Base-by-base conservation (phyloP, 2,888 invertebrate genomes). In the Cephalotes varians region DNA sequence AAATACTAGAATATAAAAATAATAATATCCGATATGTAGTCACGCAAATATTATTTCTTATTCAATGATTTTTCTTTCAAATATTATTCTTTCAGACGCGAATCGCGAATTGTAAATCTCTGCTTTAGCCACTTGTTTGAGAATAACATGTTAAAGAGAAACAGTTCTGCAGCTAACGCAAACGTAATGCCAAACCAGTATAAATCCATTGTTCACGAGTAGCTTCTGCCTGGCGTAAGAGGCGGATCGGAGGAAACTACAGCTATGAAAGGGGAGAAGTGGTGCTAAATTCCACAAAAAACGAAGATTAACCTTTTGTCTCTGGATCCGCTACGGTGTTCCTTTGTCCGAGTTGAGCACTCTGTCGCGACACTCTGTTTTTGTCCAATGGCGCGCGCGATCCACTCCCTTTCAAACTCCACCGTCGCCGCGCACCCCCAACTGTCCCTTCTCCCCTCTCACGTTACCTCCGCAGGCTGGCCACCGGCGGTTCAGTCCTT, bases 301-400 rank as follows among this genome's bases (percentile, higher is more conserved):
- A 91, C 85, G 90, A 93, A 93, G 93, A 94, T 94, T 94, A 94
- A 93, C 93, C 94, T 93, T 94, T 94, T 94, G 93, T 94, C 93
- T 90, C 90, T 85, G 88, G 90, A 74, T 18, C 88, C 90, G 87
- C 90, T 90, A 91, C 89, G 91, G 92, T 90, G 89, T 88, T 90
- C 93, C 92, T 94, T 94, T 94, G 92, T 93, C 90, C 90, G 86
- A 91, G 91, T 92, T 91, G 93, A 93, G 92, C 92, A 92, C 92
- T 93, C 92, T 92, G 92, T 93, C 92, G 93, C 92, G 92, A 93
- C 94, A 93, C 94, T 91, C 92, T 92, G 93, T 92, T 94, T 94
- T 93, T 93, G 92, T 92, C 90, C 87, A 83, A 79, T 85, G 88
- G 84, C 74, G 28, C 83, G 64, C 67, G 69, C 71, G 44, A 76